Base-by-base conservation (phyloP, 2,888 invertebrate genomes). In the Pristionchus arcanus region DNA sequence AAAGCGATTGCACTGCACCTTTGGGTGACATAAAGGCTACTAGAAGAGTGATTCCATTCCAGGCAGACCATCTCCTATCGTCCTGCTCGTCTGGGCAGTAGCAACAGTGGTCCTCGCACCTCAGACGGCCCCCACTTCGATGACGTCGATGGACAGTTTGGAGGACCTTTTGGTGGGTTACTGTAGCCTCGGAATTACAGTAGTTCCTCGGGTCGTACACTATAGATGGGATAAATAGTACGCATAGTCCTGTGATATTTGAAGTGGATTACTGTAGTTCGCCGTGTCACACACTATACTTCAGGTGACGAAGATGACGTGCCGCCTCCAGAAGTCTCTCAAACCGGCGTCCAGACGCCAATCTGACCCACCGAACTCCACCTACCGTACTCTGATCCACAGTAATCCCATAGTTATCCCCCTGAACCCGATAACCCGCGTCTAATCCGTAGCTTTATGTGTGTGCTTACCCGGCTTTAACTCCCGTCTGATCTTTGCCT, bases 271-370 rank as follows among this genome's bases (percentile, higher is more conserved):
- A 42, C 83, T 49, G n/a, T 83, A 83, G 49, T 53, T 49, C 53
- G 16, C 28, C 37, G n/a, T n/a, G 83, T 37, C 83, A 53, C 15
- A 83, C 55, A 34, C 0, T 28, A 0, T n/a, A 37, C 42, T 71
- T 0, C 53, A 88, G 87, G 37, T 74, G 87, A 88, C 49, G 87
- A 88, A 71, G 92, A 94, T 34, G 93, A 94, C 59, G 92, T 92
- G 28, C 91, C 91, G 21, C 90, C 92, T n/a, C 89, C 92, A 9
- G 91, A 92, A 42, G 90, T 91, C 31, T 90, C 91, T 25, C 93
- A 92, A 66, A 94, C 94, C 25, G 94, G 94, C 42, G 77, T 94
- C 34, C 94, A 94, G 87, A 94, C 94, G 16, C 94, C 94, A 2
- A 91, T 94, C 89, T 93, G 90, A 92, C 81, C 81, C 49, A 11